Evolutionary conservation across 2,113 vertebrate species (phyloP), one percentile per base, ranked within the genome.

Genomic region (Otis tarda): DNA sequence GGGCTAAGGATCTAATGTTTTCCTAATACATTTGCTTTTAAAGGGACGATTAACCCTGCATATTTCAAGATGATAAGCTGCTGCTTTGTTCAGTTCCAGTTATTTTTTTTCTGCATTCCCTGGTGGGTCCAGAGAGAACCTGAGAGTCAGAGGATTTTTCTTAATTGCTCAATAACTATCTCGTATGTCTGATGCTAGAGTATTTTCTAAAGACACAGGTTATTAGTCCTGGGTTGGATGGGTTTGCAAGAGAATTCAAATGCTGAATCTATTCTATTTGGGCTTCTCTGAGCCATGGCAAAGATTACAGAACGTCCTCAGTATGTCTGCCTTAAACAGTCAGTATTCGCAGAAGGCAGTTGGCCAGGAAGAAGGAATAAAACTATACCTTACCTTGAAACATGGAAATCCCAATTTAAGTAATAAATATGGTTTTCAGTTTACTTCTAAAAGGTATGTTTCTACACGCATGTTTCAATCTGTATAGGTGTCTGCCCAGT

Each of bases 31-130:
- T 93, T 96, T 95, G 81, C 93, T 96, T 96, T 96, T 94, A 96
- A 91, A 92, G 81, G 95, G 87, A 93, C 13, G 43, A 95, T 97
- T 95, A 97, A 95, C 93, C 86, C 70, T 1, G 93, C 87, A 85
- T 96, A 95, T 97, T 96, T 96, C 96, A 94, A 87, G 90, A 96
- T 84, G 95, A 97, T 96, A 96, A 89, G 94, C 87, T 94, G 89
- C 67, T 91, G 4, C 93, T 97, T 94, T 95, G 81, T 96, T 94
- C 95, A 83, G 70, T 94, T 87, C 87, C 89, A 83, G 83, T 89
- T 90, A 19, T 28, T 92, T 90, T 63, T 82, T 92, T 89, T 23
- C 63, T 84, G n/a, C 70, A 74, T 79, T 96, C 96, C 96, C 96
- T 89, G 61, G 91, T 94, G 95, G 74, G 47, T 69, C 86, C 73